Conservation (phyloP, 2,797 vertebrate species). For the Gambelia wislizenii region DNA sequence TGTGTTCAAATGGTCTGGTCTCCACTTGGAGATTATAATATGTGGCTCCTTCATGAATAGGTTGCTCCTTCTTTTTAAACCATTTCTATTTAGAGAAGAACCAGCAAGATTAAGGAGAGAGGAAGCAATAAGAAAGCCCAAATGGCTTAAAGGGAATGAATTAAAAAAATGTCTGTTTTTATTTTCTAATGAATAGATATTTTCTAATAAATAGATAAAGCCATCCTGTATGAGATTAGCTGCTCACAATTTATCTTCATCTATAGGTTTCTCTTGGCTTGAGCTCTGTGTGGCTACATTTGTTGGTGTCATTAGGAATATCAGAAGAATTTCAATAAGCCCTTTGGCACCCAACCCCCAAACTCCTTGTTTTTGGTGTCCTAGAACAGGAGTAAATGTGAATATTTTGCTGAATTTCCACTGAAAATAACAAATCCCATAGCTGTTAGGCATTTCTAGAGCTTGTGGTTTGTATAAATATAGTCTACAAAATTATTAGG, state of each 20-base stretch:
- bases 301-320: not conserved
- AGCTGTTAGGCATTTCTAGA: too few relatives aligned
- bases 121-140: not conserved
- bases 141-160: not conserved
- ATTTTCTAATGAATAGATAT: not conserved
- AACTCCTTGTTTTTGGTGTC: not conserved
- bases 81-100: not conserved
- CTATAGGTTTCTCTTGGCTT: not conserved
- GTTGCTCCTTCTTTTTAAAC: not conserved
- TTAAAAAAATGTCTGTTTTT: not conserved
- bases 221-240: not conserved
- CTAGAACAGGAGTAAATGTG: not conserved
- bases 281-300: not conserved
- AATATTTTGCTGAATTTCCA: not conserved
- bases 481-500: not conserved
- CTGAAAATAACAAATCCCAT: not conserved
- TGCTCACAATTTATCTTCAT: not conserved
- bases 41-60: not conserved
- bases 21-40: not conserved
- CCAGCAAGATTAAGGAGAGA: not conserved
- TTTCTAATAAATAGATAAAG: too few relatives aligned
- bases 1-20: not conserved
- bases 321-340: not conserved
- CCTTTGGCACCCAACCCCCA: too few relatives aligned
- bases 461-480: not conserved